phyloP scores from a whole-genome alignment of 2,797 vertebrate genomes.

The Oceanodroma leucorhoa region DNA sequence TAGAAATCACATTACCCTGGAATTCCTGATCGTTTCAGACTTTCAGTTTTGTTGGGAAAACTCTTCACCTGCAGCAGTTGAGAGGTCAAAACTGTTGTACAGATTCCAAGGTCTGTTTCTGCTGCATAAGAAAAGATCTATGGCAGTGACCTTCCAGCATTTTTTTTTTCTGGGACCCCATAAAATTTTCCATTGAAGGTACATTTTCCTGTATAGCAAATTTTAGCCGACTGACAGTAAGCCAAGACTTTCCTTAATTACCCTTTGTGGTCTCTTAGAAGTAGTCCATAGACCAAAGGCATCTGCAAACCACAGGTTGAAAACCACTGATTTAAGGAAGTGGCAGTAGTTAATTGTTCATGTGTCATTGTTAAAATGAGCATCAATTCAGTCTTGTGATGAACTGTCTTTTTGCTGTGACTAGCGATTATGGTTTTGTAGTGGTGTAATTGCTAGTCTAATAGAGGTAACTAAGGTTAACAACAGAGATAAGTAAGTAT shows the following conservation, averaged over 20 bases:
- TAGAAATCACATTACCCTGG: constrained; percentile 17
- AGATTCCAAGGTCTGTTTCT: constrained; percentile 6
- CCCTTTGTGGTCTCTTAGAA: background rate
- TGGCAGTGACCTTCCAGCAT: background rate
- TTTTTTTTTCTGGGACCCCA: background rate
- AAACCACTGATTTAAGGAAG: background rate
- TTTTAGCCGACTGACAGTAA: background rate
- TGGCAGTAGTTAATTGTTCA: constrained; percentile 21
- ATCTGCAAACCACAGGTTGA: constrained; percentile 13
- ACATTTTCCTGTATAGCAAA: background rate
- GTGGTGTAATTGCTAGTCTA: constrained; percentile 40
- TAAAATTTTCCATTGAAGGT: background rate
- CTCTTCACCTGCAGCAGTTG: background rate
- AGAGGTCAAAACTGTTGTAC: constrained; percentile 1
- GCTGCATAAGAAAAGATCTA: background rate
- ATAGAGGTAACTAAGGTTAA: constrained; percentile 41
- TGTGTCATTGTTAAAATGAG: constrained; percentile 8
- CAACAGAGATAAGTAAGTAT: constrained; percentile 40
- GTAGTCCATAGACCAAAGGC: background rate
- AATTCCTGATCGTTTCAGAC: background rate
- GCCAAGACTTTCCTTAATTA: background rate
- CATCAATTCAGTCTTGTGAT: constrained; percentile 8
- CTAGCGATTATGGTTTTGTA: constrained; percentile 29
- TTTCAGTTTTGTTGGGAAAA: background rate
- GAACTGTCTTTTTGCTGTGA: background rate